Conservation (phyloP, 2,888 invertebrate species). For the Apeira syringaria region DNA sequence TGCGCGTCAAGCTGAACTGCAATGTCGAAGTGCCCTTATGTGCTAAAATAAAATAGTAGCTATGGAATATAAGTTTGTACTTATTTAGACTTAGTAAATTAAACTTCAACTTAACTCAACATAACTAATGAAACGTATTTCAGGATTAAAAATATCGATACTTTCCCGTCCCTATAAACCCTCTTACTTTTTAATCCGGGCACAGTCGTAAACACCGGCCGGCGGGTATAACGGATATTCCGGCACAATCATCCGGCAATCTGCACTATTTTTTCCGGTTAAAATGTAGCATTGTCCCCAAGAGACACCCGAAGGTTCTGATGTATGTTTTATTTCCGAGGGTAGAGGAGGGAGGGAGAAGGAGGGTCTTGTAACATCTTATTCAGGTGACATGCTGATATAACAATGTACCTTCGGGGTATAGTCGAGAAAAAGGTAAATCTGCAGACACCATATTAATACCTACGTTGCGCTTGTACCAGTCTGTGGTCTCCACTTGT, state of each 20-base stretch:
- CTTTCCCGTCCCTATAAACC: conserved; percentile 26
- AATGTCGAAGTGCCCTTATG: no score
- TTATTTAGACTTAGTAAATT: no score
- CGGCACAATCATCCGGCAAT: conserved; percentile 73
- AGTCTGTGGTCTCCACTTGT: no score
- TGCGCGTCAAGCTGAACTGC: no score
- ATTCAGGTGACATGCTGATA: not conserved
- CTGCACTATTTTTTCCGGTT: conserved; percentile 72
- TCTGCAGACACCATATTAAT: no score
- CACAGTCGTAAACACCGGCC: conserved; percentile 64
- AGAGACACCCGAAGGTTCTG: conserved; percentile 42
- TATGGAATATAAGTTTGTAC: no score
- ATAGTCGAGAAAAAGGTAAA: no score
- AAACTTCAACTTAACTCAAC: no score
- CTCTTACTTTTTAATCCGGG: conserved; percentile 70
- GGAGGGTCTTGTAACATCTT: not conserved
- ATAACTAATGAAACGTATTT: no score
- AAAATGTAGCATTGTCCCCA: conserved; percentile 60
- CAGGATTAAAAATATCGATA: conserved; percentile 7
- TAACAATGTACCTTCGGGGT: no score
- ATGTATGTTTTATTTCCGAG: conserved; percentile 67
- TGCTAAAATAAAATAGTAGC: no score
- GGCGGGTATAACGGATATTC: conserved; percentile 69
- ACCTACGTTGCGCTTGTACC: no score
- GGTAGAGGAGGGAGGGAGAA: conserved; percentile 16